Evolutionary conservation across 2,797 vertebrate genomes (phyloP), one percentile per base, ranked within the genome.

Genomic region (Dendrocincla fuliginosa): DNA sequence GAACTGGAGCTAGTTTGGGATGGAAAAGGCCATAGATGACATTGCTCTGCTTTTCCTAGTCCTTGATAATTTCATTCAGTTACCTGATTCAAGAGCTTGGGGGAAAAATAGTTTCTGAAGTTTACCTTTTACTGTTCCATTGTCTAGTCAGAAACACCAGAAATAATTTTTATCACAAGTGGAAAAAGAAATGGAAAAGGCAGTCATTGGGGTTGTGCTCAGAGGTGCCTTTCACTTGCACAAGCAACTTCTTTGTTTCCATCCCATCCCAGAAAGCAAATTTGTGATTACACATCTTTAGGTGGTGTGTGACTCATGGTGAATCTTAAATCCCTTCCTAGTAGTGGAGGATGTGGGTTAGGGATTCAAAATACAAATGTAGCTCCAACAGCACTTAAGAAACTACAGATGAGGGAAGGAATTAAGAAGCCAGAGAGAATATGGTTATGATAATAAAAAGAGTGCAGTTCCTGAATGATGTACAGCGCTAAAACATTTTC

Each of bases 311-410:
- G 91, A 93, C 69, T 95, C 88, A 86, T 1, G n/a, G 37, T 81
- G 80, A 90, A 70, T 93, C 79, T 81, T 60, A 47, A 88, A 88
- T 93, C 80, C 47, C 44, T 95, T 85, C 65, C 75, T 84, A 28
- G 47, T 14, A 76, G 77, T 52, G 50, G 83, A 95, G 95, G 91
- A 97, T 97, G 91, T 95, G 96, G 87, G 85, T 88, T 95, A 76
- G 70, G 57, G 83, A 86, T 91, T 92, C 73, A 65, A 88, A 96
- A 93, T 64, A 95, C 61, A 65, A 93, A 79, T 63, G 73, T 37
- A 79, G 61, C 55, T 89, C 69, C 79, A 90, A 33, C 44, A 93
- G 63, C 74, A 86, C 59, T 90, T 88, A 73, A 75, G 69, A 91
- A 95, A 84, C 71, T 93, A 39, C 94, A 95, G 85, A 87, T 50